Evolutionary conservation across 1,140 invertebrate species (phyloP), one percentile per base, ranked within the genome.

Genomic region (Apis mellifera): DNA sequence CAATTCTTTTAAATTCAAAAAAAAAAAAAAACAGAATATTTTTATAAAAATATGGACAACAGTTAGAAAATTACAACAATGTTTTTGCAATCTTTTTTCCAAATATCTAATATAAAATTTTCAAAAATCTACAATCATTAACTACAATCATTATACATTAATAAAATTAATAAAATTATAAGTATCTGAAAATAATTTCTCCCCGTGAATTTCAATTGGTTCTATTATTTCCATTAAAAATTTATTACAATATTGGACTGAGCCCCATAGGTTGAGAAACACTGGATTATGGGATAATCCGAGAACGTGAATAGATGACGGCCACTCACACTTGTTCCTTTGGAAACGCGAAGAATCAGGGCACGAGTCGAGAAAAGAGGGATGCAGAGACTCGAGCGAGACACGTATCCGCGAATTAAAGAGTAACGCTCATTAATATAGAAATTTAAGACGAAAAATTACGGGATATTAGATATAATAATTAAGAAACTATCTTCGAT

Each of bases 281-380:
- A 42, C 32, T 42, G 71, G 57, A 74, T 74, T 74, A 60, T 74
- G 60, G 71, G 57, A 74, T 74, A 60, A 74, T 74, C 71, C 71
- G 21, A 15, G 71, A 48, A 32, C 57, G 60, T 60, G 71, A 74
- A 74, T 74, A 74, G 71, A 74, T 57, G 71, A 48, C 54, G 26
- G 54, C 54, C 54, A 57, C 26, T 74, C 55, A 72, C 70, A 19
- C 8, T n/a, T 60, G 71, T 74, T 60, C 71, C 71, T 74, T 73
- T 74, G 60, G 71, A 74, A 74, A 74, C 71, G 19, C 9, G 71
- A 74, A 59, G 71, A 74, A 74, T 74, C 71, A 74, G 71, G 71
- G 59, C 71, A 62, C 71, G 70, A 17, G 32, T 9, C 57, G 55
- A 42, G 70, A 42, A 15, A 42, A 26, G 54, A 57, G 54, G 54